Evolutionary conservation across 2,113 vertebrate species (phyloP).

Genomic region (Zonotrichia leucophrys): DNA sequence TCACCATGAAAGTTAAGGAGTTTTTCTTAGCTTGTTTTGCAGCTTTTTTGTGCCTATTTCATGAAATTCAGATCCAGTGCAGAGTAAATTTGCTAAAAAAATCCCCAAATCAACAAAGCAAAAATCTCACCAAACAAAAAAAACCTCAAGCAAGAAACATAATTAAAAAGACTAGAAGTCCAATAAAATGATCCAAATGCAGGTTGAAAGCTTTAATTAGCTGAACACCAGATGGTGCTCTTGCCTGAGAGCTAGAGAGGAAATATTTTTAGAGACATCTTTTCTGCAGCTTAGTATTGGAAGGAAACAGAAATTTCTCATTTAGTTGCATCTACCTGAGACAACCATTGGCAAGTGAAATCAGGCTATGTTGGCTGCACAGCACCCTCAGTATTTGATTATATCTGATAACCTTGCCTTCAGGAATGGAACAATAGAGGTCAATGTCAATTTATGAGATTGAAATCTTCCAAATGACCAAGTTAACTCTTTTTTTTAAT

Average conservation of each 20-base stretch:
- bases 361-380: background rate
- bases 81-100: background rate
- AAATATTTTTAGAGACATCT: background rate
- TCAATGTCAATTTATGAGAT: background rate
- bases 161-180: background rate
- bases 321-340: background rate
- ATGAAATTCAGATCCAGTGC: background rate
- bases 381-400: background rate
- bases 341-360: background rate
- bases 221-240: slow-evolving; percentile 76
- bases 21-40: background rate
- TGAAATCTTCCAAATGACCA: background rate
- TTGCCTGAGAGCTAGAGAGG: slow-evolving; percentile 42
- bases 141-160: background rate
- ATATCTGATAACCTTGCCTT: background rate
- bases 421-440: background rate
- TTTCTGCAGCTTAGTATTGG: background rate
- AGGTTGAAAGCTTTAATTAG: background rate
- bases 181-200: background rate
- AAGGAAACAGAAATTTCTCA: background rate
- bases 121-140: background rate
- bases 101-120: too few relatives aligned
- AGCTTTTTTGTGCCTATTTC: background rate
- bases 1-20: background rate
- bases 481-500: background rate